Conservation (phyloP, 2,888 invertebrate genomes). For the Drosophila limbata region DNA sequence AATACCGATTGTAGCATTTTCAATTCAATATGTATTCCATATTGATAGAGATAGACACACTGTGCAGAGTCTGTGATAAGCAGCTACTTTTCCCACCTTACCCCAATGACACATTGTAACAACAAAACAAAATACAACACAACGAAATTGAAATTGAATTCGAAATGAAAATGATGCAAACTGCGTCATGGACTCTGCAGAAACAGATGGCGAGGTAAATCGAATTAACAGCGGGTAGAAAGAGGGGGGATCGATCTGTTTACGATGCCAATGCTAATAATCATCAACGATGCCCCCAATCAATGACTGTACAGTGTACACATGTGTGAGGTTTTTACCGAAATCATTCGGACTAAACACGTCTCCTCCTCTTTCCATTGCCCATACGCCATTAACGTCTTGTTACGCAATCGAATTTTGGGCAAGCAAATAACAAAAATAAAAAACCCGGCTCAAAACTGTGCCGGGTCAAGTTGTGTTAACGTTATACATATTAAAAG, state of each 20-base stretch:
- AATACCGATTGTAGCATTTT: conserved; percentile 15
- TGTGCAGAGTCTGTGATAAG: conserved; percentile 34
- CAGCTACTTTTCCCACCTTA: conserved; percentile 10
- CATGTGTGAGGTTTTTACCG: conserved; percentile 46
- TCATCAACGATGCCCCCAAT: conserved; percentile 48
- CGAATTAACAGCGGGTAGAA: neutral
- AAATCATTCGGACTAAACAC: conserved; percentile 18
- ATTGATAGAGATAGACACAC: conserved; percentile 35
- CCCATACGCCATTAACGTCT: conserved; percentile 40
- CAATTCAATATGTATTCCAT: conserved; percentile 6
- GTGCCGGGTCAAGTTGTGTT: conserved; percentile 53
- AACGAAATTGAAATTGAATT: conserved; percentile 47
- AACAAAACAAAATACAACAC: conserved; percentile 15
- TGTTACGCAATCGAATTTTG: conserved; percentile 52
- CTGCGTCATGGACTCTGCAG: conserved; percentile 39
- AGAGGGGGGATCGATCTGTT: conserved; percentile 31
- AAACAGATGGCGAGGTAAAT: conserved; percentile 40
- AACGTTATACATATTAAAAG: conserved; percentile 29
- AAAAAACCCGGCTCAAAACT: conserved; percentile 55
- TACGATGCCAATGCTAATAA: conserved; percentile 61
- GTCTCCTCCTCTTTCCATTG: conserved; percentile 7
- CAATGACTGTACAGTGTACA: conserved; percentile 24
- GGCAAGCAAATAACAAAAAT: conserved; percentile 25
- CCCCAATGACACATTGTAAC: conserved; percentile 29
- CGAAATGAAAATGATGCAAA: conserved; percentile 49